Percentiles rank a stretch among this genome's conserved stretches.
phyloP scores from a whole-genome alignment of 2,113 vertebrate genomes.

The Erpornis zantholeuca region DNA sequence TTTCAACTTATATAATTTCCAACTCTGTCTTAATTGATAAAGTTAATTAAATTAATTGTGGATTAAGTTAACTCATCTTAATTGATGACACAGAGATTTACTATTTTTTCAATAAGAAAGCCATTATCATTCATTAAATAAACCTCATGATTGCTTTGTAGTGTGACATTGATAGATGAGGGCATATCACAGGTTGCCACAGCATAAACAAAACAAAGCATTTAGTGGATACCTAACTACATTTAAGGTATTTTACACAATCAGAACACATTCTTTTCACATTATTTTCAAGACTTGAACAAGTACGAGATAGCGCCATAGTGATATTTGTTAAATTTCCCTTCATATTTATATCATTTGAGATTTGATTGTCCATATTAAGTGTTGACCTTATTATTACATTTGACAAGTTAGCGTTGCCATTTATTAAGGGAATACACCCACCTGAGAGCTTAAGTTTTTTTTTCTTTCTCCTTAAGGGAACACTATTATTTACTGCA shows the following conservation, averaged over 20 bases:
- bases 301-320: background rate
- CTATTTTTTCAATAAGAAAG: constrained; percentile 2
- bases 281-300: background rate
- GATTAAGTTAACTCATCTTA: constrained; percentile 35
- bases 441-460: background rate
- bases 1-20: constrained; percentile 18
- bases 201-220: background rate
- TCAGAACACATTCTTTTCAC: background rate
- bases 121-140: constrained; percentile 34
- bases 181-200: background rate
- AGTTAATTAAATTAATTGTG: constrained; percentile 53
- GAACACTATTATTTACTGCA: background rate
- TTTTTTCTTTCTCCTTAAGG: no score
- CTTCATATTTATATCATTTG: background rate
- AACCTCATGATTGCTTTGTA: background rate
- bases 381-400: background rate
- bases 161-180: background rate
- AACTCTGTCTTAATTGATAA: constrained; percentile 26
- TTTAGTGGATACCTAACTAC: background rate
- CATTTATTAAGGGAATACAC: background rate
- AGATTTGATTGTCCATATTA: background rate
- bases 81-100: background rate
- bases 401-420: background rate
- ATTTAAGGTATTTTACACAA: background rate
- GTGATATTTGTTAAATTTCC: background rate